phyloP scores from a whole-genome alignment of 1,140 invertebrate species.

The Teleogryllus occipitalis region DNA sequence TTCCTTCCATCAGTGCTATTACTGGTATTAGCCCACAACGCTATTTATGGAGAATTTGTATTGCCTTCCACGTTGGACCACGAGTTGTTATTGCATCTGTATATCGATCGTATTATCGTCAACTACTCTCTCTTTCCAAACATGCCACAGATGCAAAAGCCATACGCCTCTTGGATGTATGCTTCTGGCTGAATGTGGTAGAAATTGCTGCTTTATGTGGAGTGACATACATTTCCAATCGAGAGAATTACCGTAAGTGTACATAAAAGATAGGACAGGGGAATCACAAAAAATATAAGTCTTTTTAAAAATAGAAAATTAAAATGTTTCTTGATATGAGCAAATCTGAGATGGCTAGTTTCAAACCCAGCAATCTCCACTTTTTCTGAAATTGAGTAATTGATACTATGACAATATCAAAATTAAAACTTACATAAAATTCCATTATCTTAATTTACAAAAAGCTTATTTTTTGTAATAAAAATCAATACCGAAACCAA shows the following conservation, averaged over 20 bases:
- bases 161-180: constrained; percentile 55
- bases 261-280: too few species aligned
- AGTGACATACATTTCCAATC: constrained; percentile 87
- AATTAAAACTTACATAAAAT: too few species aligned
- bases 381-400: too few species aligned
- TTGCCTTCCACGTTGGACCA: constrained; percentile 81
- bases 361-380: too few species aligned
- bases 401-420: too few species aligned
- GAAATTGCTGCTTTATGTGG: constrained; percentile 76
- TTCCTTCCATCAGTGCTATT: constrained; percentile 86
- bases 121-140: constrained; percentile 40
- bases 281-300: too few species aligned
- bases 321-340: too few species aligned
- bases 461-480: too few species aligned
- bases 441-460: too few species aligned
- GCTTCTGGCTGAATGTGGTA: constrained; percentile 76
- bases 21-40: constrained; percentile 83
- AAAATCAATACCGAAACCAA: too few species aligned
- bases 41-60: constrained; percentile 85
- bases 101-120: constrained; percentile 71
- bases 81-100: constrained; percentile 75
- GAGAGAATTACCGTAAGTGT: constrained; percentile 88
- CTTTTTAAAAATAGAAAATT: too few species aligned
- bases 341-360: too few species aligned
- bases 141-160: background rate